Evolutionary conservation across 2,113 vertebrate species (phyloP), one percentile per base, ranked within the genome.

Genomic region (Oncorhynchus kisutch): DNA sequence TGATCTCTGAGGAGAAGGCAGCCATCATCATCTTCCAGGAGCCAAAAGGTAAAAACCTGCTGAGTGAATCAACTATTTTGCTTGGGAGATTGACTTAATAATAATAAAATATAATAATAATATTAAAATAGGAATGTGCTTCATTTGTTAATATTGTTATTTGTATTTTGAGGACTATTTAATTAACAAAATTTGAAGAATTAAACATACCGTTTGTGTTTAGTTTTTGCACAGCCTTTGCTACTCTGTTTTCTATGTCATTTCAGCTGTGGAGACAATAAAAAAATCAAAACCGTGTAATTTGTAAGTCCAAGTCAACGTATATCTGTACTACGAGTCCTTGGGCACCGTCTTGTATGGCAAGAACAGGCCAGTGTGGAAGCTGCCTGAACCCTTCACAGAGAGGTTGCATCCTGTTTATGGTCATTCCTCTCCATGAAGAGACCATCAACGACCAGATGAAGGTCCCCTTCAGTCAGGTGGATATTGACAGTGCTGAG

Each of bases 331-430:
- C 87, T 94, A 93, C 0, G 0, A 57, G 16, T 95, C 91, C 0
- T 80, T 97, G 85, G 88, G 88, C 73, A 78, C 88, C 9, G 93
- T 94, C 62, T 83, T 98, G 0, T 96, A 96, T n/a, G 94, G 94
- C 31, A 89, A 91, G 68, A 87, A 92, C 0, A 92, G 93, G 0
- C 95, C 94, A 0, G 49, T 79, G 27, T 88, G 95, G 81, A 94
- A 93, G 79, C 80, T 94, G 62, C 96, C 95, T 0, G 87, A 95
- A 16, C 82, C 96, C 22, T 64, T 96, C 76, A 90, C 71, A 14
- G 70, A 95, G 67, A 70, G 2, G 2, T 45, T 98, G 77, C 85
- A 90, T 70, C 87, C 34, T 0, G 16, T 1, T 69, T 96, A 77
- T 93, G 91, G 89, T 76, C 79, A 1, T 96, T 96, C 78, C 90